A percentile compares a stretch with the other conserved stretches of the same genome.
These are phyloP conservation scores for Hydrolagus colliei DNA, from an alignment of 2,797 vertebrate genomes.

Conservation along the genomic window DNA sequence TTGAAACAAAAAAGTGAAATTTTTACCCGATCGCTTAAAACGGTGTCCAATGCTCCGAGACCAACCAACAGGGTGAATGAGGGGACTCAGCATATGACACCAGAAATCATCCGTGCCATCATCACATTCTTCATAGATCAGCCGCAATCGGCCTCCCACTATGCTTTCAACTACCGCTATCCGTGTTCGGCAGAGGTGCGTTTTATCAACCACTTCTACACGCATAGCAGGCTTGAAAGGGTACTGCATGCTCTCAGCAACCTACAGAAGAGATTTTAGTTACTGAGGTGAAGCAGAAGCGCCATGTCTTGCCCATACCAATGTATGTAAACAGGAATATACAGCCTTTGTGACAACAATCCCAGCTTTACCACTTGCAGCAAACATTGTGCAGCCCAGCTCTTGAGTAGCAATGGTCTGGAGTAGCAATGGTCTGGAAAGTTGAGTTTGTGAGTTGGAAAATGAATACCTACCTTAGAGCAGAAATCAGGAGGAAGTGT, in stretches of 20 bases:
- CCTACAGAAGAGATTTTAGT: conserved; percentile 52
- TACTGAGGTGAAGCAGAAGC: not conserved
- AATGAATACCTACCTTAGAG: conserved; percentile 66
- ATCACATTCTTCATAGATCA: conserved; percentile 92
- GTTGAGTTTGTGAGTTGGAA: not conserved
- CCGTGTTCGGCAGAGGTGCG: conserved; percentile 88
- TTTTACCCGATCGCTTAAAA: conserved; percentile 90
- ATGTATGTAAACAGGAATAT: not conserved
- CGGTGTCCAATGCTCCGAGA: conserved; percentile 94
- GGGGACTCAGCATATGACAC: conserved; percentile 97
- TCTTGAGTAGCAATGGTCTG: not conserved
- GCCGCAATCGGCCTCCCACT: conserved; percentile 81
- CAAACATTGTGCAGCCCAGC: not conserved
- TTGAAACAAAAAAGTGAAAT: not conserved
- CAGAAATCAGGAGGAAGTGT: conserved; percentile 91
- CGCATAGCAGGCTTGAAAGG: conserved; percentile 95
- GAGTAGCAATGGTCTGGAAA: not conserved
- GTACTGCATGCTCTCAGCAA: conserved; percentile 89
- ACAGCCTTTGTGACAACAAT: not conserved
- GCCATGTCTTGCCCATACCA: too few species aligned
- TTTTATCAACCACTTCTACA: conserved; percentile 97
- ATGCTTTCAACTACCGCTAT: conserved; percentile 90
- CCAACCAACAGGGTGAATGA: conserved; percentile 94
- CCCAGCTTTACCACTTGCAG: not conserved
- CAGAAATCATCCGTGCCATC: conserved; percentile 93